Conservation (phyloP, 2,888 invertebrate species). For the Clivina fossor region DNA sequence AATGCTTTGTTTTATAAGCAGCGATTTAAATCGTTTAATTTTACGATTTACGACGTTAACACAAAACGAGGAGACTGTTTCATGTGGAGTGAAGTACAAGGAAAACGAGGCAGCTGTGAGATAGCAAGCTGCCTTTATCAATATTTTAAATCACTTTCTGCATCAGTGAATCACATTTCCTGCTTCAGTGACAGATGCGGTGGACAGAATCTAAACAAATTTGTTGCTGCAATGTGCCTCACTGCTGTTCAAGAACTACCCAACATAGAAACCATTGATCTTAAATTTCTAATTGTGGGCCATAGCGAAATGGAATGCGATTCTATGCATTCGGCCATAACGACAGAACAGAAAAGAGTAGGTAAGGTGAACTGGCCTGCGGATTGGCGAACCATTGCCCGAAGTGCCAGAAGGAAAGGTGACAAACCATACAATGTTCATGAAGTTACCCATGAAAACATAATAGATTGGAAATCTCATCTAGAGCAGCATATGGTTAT, state of each 20-base stretch:
- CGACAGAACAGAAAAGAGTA: slow-evolving; percentile 34
- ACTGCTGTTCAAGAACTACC: slow-evolving; percentile 37
- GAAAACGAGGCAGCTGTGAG: slow-evolving; percentile 40
- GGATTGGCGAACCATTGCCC: slow-evolving; percentile 38
- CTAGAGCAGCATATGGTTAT: too few relatives aligned
- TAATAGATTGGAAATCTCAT: too few relatives aligned
- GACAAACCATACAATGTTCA: slow-evolving; percentile 31
- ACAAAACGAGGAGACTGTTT: slow-evolving; percentile 38
- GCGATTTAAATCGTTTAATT: too few relatives aligned
- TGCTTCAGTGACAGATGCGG: slow-evolving; percentile 43
- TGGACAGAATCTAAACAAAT: slow-evolving; percentile 43
- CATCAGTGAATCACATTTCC: slow-evolving; percentile 31
- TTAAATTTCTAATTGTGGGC: slow-evolving; percentile 39
- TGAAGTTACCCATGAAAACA: too few relatives aligned
- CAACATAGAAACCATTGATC: slow-evolving; percentile 38
- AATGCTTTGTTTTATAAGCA: too few relatives aligned
- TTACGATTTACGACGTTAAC: too few relatives aligned
- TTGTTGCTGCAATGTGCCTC: slow-evolving; percentile 40
- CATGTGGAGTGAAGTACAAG: slow-evolving; percentile 41
- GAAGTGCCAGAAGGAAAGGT: slow-evolving; percentile 34
- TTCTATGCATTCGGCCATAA: slow-evolving; percentile 38
- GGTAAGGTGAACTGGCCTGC: slow-evolving; percentile 36
- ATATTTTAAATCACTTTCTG: slow-evolving; percentile 40
- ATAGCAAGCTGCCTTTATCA: slow-evolving; percentile 36
- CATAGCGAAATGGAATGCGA: slow-evolving; percentile 36